Percentiles rank a stretch among this genome's conserved stretches.
Conservation (phyloP, 2,797 vertebrate species). For the Rhabdophis nuchalis region DNA sequence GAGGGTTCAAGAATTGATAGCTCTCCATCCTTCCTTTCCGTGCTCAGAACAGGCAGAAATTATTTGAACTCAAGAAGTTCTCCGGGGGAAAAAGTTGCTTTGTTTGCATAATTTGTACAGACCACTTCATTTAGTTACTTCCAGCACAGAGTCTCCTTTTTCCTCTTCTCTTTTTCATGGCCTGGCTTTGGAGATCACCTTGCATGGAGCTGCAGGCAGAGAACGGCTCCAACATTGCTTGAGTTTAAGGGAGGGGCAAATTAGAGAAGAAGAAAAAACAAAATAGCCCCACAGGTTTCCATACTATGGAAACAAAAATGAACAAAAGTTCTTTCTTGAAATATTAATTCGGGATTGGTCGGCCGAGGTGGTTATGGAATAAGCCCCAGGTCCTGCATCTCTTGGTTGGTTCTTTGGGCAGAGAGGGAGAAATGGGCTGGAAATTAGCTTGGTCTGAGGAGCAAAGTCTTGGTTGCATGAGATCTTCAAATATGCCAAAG, state of each 20-base stretch:
- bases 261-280: not conserved
- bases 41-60: not conserved
- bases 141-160: not conserved
- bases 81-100: not conserved
- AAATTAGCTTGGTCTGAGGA: conserved; percentile 45
- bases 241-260: not conserved
- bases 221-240: not conserved
- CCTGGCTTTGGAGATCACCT: not conserved
- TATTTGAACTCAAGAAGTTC: not conserved
- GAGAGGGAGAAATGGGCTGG: conserved; percentile 20
- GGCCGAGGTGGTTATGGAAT: not conserved
- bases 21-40: not conserved
- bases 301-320: not conserved
- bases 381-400: accelerated
- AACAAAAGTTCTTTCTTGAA: accelerated
- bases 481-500: conserved; percentile 60
- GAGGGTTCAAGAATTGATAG: not conserved
- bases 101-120: not conserved
- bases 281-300: not conserved
- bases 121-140: not conserved
- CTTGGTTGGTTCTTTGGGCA: conserved; percentile 18
- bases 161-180: not conserved
- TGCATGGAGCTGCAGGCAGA: not conserved
- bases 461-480: conserved; percentile 41
- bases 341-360: not conserved